Base-by-base conservation (phyloP, 2,797 vertebrate species). In the Columba guinea region DNA sequence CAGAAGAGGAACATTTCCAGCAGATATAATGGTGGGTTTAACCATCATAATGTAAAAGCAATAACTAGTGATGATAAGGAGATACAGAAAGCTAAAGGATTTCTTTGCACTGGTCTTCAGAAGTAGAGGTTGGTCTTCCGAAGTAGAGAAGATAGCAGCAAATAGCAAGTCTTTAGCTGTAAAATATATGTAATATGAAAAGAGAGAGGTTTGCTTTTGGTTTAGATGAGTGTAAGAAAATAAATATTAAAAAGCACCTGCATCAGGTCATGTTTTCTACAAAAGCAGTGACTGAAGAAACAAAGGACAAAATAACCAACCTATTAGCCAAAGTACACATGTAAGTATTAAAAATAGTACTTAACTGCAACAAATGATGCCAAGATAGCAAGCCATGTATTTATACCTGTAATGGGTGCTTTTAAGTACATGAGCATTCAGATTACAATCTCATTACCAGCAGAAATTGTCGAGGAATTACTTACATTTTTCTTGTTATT, bases 261-360 rank as follows among this genome's bases (percentile, higher is more conserved):
- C 39, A 49, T 51, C 6, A 1, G 52, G 59, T 87, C 44, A 51
- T 74, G 64, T 82, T 95, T 94, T 84, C 20, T 84, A 49, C 70
- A 88, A 88, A 84, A 92, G 18, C 71, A 79, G 26, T 67, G 70
- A 76, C 22, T 59, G 83, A 67, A 91, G 77, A 95, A 91, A 95
- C 63, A 94, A 74, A 94, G 49, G 74, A 56, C 84, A 68, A 78
- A 93, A 79, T 74, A 80, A 89, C 30, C 34, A 75, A 35, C 32
- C 12, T 84, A 37, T 74, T 68, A 84, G 81, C 78, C 86, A 83
- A 97, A 93, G 58, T 84, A 93, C 32, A 90, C 37, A 60, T 48
- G 14, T 52, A 49, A 70, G 26, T 82, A 87, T 83, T 90, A 83
- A 92, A 92, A 95, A 89, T 26, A 93, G 77, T 27, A 77, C 28